Evolutionary conservation across 2,888 invertebrate genomes (phyloP).

Genomic region (Zygothrica quintamaculata): DNA sequence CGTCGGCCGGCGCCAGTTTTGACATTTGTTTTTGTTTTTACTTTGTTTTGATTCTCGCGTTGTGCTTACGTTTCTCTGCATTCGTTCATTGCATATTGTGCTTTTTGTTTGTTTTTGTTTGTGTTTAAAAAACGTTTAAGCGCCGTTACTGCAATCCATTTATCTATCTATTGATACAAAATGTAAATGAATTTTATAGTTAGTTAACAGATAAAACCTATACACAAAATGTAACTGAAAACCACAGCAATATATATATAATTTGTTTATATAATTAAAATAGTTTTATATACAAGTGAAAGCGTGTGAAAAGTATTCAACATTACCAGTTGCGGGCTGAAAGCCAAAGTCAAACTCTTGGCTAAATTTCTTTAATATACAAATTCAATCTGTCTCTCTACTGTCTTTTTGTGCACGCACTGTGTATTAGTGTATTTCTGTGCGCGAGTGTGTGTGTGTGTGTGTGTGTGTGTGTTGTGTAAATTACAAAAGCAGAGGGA

Average conservation of each 20-base stretch:
- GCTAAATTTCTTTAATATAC: constrained; percentile 25
- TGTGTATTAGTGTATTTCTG: constrained; percentile 8
- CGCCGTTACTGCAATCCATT: neutral
- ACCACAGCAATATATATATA: constrained; percentile 19
- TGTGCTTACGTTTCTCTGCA: constrained; percentile 12
- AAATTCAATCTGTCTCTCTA: constrained; percentile 21
- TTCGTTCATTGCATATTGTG: constrained; percentile 6
- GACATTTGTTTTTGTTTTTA: constrained; percentile 26
- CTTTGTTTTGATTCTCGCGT: constrained; percentile 33
- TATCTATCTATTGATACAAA: neutral
- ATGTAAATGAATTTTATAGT: constrained; percentile 5
- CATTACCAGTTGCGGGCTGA: constrained; percentile 33
- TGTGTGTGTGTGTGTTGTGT: neutral
- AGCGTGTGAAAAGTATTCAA: constrained; percentile 68
- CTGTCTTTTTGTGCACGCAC: neutral
- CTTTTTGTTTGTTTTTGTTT: constrained; percentile 39
- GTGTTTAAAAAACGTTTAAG: constrained; percentile 16
- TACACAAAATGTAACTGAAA: constrained; percentile 6
- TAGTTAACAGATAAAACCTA: constrained; percentile 35
- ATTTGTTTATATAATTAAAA: constrained; percentile 44
- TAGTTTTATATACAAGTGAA: constrained; percentile 63
- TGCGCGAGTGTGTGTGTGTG: constrained; percentile 8
- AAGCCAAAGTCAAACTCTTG: constrained; percentile 24
- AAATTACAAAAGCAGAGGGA: neutral
- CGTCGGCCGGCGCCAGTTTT: constrained; percentile 17